phyloP scores from a whole-genome alignment of 2,888 invertebrate genomes.

The Leucophenga maculata region DNA sequence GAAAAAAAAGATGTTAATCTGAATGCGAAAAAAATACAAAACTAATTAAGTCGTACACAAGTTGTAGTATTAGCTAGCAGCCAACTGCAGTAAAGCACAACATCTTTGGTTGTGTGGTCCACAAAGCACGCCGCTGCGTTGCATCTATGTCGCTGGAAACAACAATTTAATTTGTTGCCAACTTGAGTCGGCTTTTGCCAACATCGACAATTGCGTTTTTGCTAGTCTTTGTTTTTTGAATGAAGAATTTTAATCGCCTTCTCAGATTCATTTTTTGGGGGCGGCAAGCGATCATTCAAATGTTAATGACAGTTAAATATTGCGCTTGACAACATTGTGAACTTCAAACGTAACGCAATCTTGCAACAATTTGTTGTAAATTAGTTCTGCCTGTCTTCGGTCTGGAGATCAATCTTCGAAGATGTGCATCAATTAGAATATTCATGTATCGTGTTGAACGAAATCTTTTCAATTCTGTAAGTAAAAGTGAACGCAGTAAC shows the following conservation, averaged over 20 bases:
- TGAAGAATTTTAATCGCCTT: slow-evolving; percentile 59
- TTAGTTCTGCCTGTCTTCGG: background rate
- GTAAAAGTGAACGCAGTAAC: too few species aligned
- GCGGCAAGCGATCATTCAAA: slow-evolving; percentile 1
- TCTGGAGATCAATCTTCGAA: too few species aligned
- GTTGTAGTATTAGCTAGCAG: background rate
- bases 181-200: slow-evolving; percentile 28
- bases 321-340: background rate
- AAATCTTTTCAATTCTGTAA: too few species aligned
- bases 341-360: slow-evolving; percentile 14
- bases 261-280: slow-evolving; percentile 2
- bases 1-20: background rate
- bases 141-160: slow-evolving; percentile 47
- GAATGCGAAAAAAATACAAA: background rate
- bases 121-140: slow-evolving; percentile 41
- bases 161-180: slow-evolving; percentile 60
- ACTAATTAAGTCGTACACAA: slow-evolving; percentile 19
- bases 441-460: too few species aligned
- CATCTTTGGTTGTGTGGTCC: slow-evolving; percentile 21
- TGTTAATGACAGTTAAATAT: slow-evolving; percentile 17
- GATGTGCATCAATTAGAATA: too few species aligned
- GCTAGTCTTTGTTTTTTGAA: background rate
- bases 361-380: background rate
- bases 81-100: background rate
- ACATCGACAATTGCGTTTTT: slow-evolving; percentile 57